Evolutionary conservation across 2,113 vertebrate species (phyloP).

Genomic region (Phalacrocorax brasilianus): DNA sequence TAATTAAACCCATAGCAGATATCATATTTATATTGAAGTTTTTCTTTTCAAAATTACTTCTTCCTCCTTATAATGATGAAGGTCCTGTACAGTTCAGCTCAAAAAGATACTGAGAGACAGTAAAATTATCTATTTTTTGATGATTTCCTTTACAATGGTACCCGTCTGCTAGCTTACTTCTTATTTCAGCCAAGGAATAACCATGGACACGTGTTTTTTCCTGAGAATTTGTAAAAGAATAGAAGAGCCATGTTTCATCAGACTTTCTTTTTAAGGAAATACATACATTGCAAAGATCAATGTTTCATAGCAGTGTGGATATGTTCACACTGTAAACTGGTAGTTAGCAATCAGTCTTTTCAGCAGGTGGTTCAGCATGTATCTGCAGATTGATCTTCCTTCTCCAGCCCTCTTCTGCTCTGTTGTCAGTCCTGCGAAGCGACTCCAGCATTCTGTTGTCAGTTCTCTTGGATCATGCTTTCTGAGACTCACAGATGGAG

Average conservation of each 20-base stretch:
- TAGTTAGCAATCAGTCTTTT: not conserved
- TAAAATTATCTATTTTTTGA: not conserved
- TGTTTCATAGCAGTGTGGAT: not conserved
- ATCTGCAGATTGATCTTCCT: not conserved
- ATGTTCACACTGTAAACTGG: not conserved
- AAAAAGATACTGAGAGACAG: not conserved
- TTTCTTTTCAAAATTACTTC: not conserved
- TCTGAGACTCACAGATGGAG: not conserved
- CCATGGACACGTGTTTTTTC: not conserved
- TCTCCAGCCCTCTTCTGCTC: not conserved
- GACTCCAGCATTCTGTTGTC: fast-evolving
- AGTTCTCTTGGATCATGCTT: not conserved
- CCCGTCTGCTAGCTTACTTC: not conserved
- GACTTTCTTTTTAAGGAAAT: not conserved
- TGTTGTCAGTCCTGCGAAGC: not conserved
- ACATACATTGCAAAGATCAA: fast-evolving
- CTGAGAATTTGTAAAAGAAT: not conserved
- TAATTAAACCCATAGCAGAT: not conserved
- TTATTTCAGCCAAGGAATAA: not conserved
- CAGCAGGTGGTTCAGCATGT: not conserved
- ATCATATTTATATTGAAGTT: not conserved
- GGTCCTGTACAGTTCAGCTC: not conserved
- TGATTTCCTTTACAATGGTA: not conserved
- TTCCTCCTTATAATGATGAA: not conserved
- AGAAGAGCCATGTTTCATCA: not conserved